Base-by-base conservation (phyloP, 2,797 vertebrate genomes). In the Columba guinea region DNA sequence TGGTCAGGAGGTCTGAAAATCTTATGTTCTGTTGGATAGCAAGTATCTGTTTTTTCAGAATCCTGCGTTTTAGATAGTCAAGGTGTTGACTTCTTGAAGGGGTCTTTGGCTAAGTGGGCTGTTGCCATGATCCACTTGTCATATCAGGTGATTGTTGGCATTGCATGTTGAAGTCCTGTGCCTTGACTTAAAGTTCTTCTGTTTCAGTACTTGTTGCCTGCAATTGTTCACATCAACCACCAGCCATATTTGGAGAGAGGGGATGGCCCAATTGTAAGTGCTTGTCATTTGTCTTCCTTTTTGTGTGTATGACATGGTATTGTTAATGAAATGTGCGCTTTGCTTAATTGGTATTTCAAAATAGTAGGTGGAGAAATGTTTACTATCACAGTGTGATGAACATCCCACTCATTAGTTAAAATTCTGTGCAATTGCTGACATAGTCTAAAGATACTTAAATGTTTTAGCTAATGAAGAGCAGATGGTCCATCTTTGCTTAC, bases 161-260 rank as follows among this genome's bases (percentile, higher is more conserved):
- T 55, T 37, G 17, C 74, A 26, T 68, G 15, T 39, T 34, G 28
- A 55, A 49, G 32, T 73, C 26, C 23, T 55, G 30, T 90, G 35
- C 41, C 46, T 51, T 92, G 84, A 92, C 74, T 30, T 69, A 18
- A 48, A 30, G 22, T 71, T 76, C 67, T 75, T 89, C 26, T 90
- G 7, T 91, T 94, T 37, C 78, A 99, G 99, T 99, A 99, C 97
- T 98, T 99, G 89, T 96, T 99, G 95, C 99, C 99, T 95, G 99
- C 99, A 37, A 99, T 99, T 96, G 99, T 99, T 74, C 99, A 99
- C 96, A 99, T 99, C 97, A 99, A 99, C 97, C 99, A 99, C 96
- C 99, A 99, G 97, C 99, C 99, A 1, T 99, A 99, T 94, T 98
- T 99, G 96, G 99, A 99, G 97, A 98, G 99, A 86, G 99, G 99